Conservation (phyloP, 2,113 vertebrate genomes). For the Neomonachus schauinslandi region DNA sequence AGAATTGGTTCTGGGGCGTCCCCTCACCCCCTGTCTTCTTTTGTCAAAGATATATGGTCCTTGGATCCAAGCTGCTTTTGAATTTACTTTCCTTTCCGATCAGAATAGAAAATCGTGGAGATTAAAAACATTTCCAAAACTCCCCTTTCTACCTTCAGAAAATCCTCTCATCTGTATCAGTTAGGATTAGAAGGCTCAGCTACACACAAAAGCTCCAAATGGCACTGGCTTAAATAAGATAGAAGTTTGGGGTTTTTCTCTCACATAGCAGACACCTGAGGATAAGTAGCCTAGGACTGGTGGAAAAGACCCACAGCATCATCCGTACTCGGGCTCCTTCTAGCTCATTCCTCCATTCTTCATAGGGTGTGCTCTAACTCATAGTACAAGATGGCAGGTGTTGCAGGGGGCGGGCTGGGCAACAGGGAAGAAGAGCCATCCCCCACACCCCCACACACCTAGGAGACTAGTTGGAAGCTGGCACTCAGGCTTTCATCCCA, state of each 20-base stretch:
- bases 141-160: not conserved
- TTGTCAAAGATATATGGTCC: not conserved
- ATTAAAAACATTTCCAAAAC: not conserved
- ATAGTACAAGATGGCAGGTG: not conserved
- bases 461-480: not conserved
- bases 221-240: not conserved
- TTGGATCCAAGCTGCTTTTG: not conserved
- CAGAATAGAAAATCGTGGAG: not conserved
- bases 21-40: not conserved
- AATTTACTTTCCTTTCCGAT: conserved; percentile 26
- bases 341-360: not conserved
- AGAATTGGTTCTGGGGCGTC: not conserved
- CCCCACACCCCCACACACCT: not conserved
- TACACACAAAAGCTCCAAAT: not conserved
- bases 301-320: not conserved
- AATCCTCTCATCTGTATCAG: not conserved
- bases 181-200: not conserved
- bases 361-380: not conserved
- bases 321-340: not conserved
- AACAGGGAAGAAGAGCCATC: not conserved
- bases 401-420: not conserved
- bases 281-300: not conserved
- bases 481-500: not conserved
- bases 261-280: not conserved
- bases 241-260: not conserved